phyloP scores from a whole-genome alignment of 2,797 vertebrate species.

The Cercopithecus neglectus region DNA sequence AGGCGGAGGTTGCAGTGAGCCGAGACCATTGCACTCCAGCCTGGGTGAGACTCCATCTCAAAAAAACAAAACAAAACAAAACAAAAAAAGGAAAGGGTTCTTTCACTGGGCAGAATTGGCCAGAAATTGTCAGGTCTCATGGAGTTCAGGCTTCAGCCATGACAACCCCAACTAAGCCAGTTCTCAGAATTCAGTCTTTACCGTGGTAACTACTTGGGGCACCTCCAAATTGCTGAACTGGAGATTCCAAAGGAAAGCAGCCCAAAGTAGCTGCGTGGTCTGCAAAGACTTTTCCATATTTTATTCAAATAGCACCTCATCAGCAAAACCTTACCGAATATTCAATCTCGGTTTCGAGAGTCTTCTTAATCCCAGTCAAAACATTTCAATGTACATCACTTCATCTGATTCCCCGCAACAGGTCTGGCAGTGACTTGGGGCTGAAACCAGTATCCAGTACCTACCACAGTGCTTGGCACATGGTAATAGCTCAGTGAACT shows the following conservation, averaged over 20 bases:
- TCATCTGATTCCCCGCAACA: slow-evolving; percentile 19
- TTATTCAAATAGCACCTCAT: slow-evolving; percentile 58
- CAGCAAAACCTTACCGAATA: slow-evolving; percentile 43
- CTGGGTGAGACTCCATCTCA: background rate
- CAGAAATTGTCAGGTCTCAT: slow-evolving; percentile 38
- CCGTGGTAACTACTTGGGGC: slow-evolving; percentile 53
- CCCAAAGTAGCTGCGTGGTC: background rate
- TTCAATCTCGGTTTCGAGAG: slow-evolving; percentile 21
- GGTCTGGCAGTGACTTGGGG: background rate
- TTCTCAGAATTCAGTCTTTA: slow-evolving; percentile 49
- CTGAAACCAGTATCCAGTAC: slow-evolving; percentile 8
- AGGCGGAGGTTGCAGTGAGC: background rate
- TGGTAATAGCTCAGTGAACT: background rate
- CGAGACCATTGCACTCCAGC: no score
- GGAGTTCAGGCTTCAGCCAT: slow-evolving; percentile 37
- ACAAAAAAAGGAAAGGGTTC: background rate
- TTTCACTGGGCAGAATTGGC: background rate
- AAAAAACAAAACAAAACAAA: background rate
- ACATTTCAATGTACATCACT: slow-evolving; percentile 33
- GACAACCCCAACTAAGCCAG: background rate
- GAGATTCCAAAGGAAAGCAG: slow-evolving; percentile 49
- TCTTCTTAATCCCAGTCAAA: slow-evolving; percentile 26
- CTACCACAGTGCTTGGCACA: slow-evolving; percentile 55
- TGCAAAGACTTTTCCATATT: slow-evolving; percentile 35
- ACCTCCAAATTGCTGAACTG: slow-evolving; percentile 50